phyloP scores from a whole-genome alignment of 2,797 vertebrate genomes.

The Rhadinocentrus ornatus region DNA sequence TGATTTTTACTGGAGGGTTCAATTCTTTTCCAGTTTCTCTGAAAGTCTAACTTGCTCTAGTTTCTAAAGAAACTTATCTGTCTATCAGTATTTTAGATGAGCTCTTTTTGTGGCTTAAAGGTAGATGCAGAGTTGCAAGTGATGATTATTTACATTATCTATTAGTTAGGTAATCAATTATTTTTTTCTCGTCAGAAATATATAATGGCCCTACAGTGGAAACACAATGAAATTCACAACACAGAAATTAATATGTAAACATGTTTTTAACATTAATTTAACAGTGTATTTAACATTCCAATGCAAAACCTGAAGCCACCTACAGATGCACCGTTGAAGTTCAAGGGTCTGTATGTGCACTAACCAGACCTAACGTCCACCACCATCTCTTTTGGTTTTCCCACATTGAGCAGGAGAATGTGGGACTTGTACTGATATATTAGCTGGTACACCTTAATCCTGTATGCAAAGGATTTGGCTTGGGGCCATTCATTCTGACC shows the following conservation, averaged over 20 bases:
- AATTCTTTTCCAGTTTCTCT: slow-evolving; percentile 26
- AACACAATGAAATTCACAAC: background rate
- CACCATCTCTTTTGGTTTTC: too few species aligned
- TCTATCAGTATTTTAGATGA: background rate
- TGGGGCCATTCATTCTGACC: too few species aligned
- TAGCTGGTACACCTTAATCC: too few species aligned
- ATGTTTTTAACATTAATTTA: too few species aligned
- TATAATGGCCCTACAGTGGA: background rate
- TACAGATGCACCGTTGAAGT: too few species aligned
- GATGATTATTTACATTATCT: background rate
- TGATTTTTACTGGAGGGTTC: slow-evolving; percentile 26
- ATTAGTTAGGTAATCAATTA: background rate
- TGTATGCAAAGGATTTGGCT: too few species aligned
- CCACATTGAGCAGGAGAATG: too few species aligned
- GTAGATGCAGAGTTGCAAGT: background rate
- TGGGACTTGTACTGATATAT: too few species aligned
- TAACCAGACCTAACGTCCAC: too few species aligned
- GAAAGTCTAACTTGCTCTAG: slow-evolving; percentile 23
- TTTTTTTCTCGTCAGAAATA: background rate
- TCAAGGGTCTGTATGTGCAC: too few species aligned
- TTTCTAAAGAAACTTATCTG: slow-evolving; percentile 18
- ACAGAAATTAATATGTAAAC: too few species aligned
- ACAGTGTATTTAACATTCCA: background rate
- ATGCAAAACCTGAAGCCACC: too few species aligned
- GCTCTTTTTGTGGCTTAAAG: background rate